Percentiles rank a stretch among this genome's conserved stretches.
These are phyloP conservation scores for Solea senegalensis DNA, from an alignment of 2,113 vertebrate genomes.

Conservation along the genomic window DNA sequence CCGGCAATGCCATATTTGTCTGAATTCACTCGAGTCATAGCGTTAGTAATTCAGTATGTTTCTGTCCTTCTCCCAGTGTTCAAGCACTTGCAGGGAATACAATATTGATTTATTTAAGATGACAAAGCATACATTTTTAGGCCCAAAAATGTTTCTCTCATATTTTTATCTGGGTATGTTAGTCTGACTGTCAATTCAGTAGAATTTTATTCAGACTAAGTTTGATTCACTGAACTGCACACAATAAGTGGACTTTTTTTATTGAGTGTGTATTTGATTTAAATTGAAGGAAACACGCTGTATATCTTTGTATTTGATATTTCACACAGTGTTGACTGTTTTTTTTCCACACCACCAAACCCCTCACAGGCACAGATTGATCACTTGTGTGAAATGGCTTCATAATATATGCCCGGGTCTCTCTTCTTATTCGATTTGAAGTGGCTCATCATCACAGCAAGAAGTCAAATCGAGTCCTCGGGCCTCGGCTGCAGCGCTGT, in stretches of 20 bases:
- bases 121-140: too few relatives aligned
- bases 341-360: background rate
- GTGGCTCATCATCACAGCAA: constrained; percentile 42
- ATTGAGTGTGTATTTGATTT: background rate
- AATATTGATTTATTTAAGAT: too few relatives aligned
- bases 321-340: constrained; percentile 1
- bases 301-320: background rate
- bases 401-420: background rate
- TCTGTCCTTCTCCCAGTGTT: too few relatives aligned
- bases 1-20: background rate
- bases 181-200: too few relatives aligned
- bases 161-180: too few relatives aligned
- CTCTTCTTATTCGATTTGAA: constrained; percentile 38
- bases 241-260: background rate
- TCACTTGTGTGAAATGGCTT: constrained; percentile 21
- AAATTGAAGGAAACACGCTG: background rate
- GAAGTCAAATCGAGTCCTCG: constrained; percentile 20
- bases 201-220: too few relatives aligned
- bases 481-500: constrained; percentile 18
- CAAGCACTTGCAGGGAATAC: too few relatives aligned
- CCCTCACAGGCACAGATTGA: constrained; percentile 3
- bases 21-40: too few relatives aligned
- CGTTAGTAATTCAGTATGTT: too few relatives aligned
- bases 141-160: too few relatives aligned
- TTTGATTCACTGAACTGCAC: too few relatives aligned